phyloP scores from a whole-genome alignment of 2,888 invertebrate species.

The Cylindroiulus punctatus region DNA sequence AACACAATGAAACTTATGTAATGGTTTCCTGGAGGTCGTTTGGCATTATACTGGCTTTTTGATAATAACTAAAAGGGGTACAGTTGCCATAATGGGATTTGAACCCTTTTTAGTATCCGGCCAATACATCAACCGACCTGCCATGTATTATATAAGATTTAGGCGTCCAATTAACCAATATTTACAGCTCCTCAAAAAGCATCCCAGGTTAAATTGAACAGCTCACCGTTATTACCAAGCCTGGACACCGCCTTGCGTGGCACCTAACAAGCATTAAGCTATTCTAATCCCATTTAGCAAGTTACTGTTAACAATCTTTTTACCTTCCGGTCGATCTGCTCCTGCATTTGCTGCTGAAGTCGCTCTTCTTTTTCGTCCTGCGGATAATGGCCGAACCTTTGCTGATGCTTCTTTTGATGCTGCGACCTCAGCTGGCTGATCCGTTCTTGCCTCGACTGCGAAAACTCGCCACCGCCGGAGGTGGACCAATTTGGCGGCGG shows the following conservation, averaged over 20 bases:
- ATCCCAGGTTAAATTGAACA: background rate
- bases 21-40: background rate
- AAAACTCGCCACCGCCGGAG: background rate
- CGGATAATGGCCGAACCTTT: slow-evolving; percentile 72
- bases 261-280: background rate
- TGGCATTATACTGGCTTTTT: background rate
- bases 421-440: slow-evolving; percentile 69
- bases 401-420: slow-evolving; percentile 71
- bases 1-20: background rate
- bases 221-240: background rate
- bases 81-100: background rate
- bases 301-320: background rate
- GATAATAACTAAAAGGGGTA: background rate
- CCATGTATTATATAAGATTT: background rate
- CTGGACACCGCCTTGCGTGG: background rate
- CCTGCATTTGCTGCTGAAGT: slow-evolving; percentile 66
- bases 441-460: slow-evolving; percentile 64
- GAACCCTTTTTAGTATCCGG: background rate
- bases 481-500: background rate
- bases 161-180: background rate
- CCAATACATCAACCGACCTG: too few relatives aligned
- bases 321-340: slow-evolving; percentile 60
- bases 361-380: slow-evolving; percentile 69
- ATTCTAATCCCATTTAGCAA: background rate
- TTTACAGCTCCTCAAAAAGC: slow-evolving; percentile 12